Conservation (phyloP, 2,888 invertebrate species). For the Myopa tessellatipennis region DNA sequence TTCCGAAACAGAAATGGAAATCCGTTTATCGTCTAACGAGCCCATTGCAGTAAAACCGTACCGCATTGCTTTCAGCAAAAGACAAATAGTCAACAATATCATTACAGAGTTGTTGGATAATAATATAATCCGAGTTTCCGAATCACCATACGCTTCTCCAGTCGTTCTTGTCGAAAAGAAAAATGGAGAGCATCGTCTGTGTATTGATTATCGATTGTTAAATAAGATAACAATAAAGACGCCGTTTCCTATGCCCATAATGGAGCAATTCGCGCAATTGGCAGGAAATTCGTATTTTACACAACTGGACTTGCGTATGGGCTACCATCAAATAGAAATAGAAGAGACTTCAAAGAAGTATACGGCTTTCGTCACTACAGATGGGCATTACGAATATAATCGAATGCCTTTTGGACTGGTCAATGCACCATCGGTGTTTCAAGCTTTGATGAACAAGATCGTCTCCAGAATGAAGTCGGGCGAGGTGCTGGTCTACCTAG, state of each 20-base stretch:
- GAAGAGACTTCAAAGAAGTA: conserved; percentile 41
- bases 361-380: conserved; percentile 47
- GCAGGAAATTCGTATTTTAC: conserved; percentile 36
- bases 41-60: conserved; percentile 45
- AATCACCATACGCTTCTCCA: conserved; percentile 45
- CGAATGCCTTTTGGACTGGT: conserved; percentile 48
- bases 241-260: conserved; percentile 45
- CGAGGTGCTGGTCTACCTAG: conserved; percentile 42
- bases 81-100: conserved; percentile 38
- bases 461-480: conserved; percentile 35
- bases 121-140: conserved; percentile 40
- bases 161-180: conserved; percentile 47
- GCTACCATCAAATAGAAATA: conserved; percentile 47
- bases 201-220: conserved; percentile 25
- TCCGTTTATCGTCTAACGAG: conserved; percentile 32
- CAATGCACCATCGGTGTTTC: conserved; percentile 45
- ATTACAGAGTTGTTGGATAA: conserved; percentile 42
- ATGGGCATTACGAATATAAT: conserved; percentile 47
- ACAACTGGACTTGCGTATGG: conserved; percentile 40
- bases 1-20: conserved; percentile 39
- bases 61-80: conserved; percentile 43
- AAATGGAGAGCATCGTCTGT: conserved; percentile 46
- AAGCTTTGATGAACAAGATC: conserved; percentile 37
- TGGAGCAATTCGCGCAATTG: conserved; percentile 44
- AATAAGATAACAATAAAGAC: conserved; percentile 41